A percentile compares a stretch with the other conserved stretches of the same genome.
phyloP scores from a whole-genome alignment of 1,140 invertebrate genomes.

The Tetramorium parvispinum region DNA sequence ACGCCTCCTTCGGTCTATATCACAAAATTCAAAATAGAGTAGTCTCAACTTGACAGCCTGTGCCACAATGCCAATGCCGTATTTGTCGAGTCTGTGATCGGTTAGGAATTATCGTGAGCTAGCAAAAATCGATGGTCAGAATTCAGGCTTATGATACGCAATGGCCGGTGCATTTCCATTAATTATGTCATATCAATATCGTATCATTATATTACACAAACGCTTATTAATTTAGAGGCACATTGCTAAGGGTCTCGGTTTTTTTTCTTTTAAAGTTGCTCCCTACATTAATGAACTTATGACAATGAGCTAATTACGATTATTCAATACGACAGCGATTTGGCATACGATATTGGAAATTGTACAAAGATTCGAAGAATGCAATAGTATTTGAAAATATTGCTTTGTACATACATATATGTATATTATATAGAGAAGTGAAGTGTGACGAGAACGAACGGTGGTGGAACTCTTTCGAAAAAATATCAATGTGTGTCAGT shows the following conservation, averaged over 20 bases:
- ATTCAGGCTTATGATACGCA: slow-evolving; percentile 78
- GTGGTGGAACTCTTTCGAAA: slow-evolving; percentile 51
- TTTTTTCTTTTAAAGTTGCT: slow-evolving; percentile 79
- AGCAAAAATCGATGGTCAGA: slow-evolving; percentile 77
- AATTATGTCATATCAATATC: slow-evolving; percentile 75
- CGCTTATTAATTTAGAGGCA: slow-evolving; percentile 85
- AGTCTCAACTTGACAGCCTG: slow-evolving; percentile 78
- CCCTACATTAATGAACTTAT: slow-evolving; percentile 82
- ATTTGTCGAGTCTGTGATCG: slow-evolving; percentile 77
- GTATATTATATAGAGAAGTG: slow-evolving; percentile 26
- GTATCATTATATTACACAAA: slow-evolving; percentile 82
- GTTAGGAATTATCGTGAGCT: slow-evolving; percentile 74
- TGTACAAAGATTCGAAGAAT: slow-evolving; percentile 74
- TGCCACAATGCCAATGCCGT: slow-evolving; percentile 76
- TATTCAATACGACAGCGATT: slow-evolving; percentile 77
- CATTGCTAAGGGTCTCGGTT: slow-evolving; percentile 85
- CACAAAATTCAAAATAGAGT: slow-evolving; percentile 81
- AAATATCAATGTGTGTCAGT: slow-evolving; percentile 53
- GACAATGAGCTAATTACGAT: slow-evolving; percentile 76
- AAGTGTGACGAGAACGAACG: slow-evolving; percentile 47
- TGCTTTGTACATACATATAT: slow-evolving; percentile 66
- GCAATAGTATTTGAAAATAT: slow-evolving; percentile 70
- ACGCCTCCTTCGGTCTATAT: slow-evolving; percentile 79
- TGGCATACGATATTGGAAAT: slow-evolving; percentile 78
- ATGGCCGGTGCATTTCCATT: slow-evolving; percentile 72